Base-by-base conservation (phyloP, 2,888 invertebrate species). In the Agriotes lineatus region DNA sequence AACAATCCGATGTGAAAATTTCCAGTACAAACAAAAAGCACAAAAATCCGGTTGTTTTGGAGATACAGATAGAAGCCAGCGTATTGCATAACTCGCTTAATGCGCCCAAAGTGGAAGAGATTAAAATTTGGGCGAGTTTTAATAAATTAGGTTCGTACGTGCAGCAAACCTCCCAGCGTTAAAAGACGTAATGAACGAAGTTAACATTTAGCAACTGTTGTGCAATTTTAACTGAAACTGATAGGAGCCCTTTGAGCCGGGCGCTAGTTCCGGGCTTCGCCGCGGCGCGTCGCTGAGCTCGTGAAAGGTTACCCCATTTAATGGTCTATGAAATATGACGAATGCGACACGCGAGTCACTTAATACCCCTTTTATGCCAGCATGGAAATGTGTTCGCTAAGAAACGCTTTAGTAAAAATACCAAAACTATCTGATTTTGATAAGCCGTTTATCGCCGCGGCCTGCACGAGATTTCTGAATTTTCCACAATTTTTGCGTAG, bases 321-420 rank as follows among this genome's bases (percentile, higher is more conserved):
- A 69, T 69, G 69, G 64, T 39, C 63, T 60, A 60, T 69, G 60
- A 69, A 69, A 64, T 69, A 69, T 64, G 59, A 64, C 59, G 59
- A 69, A 64, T 64, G 54, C 54, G 58, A 69, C 69, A 69, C 59
- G 64, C 64, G 50, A 67, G 56, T 37, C 42, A 50, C 56, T 64
- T 58, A 54, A 58, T 64, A 64, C 45, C 18, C 45, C 44, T 60
- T 58, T 58, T 58, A 58, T 60, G 44, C 30, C 20, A 19, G 30
- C 30, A 42, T 58, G 25, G 45, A 58, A 58, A 60, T 48, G 59
- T 48, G 33, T 45, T 45, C 48, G 22, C 30, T 22, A 42, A 37
- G 16, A 42, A 60, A 45, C 59, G 59, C 35, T 58, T 58, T 44
- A 58, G 58, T 20, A 45, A 45, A 60, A 60, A 60, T 58, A 16